Evolutionary conservation across 2,888 invertebrate species (phyloP).

Genomic region (Spicauda simplicius): DNA sequence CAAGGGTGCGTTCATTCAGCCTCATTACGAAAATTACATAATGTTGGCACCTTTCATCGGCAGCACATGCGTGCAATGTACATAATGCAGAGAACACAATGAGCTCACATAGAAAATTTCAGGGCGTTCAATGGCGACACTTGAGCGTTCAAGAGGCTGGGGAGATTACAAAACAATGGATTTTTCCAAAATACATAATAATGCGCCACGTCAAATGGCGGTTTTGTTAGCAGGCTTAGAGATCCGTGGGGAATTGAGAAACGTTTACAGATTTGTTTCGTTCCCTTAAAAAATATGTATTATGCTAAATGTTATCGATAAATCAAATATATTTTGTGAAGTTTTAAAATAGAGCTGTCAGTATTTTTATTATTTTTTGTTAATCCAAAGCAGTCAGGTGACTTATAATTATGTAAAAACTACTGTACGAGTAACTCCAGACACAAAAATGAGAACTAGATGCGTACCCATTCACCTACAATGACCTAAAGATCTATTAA

Average conservation of each 20-base stretch:
- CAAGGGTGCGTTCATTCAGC: conserved; percentile 50
- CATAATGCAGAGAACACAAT: conserved; percentile 54
- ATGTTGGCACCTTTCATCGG: conserved; percentile 62
- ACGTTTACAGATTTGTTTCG: neutral
- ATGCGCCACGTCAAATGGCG: conserved; percentile 79
- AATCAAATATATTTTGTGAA: too few relatives aligned
- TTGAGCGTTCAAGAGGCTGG: conserved; percentile 64
- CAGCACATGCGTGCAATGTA: conserved; percentile 55
- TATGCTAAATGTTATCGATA: neutral
- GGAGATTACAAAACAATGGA: conserved; percentile 83
- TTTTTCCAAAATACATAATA: conserved; percentile 84
- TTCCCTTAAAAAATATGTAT: neutral
- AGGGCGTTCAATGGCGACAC: conserved; percentile 66
- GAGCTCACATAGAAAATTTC: conserved; percentile 59
- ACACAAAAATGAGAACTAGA: too few relatives aligned
- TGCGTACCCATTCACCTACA: too few relatives aligned
- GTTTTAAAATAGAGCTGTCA: too few relatives aligned
- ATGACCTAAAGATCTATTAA: too few relatives aligned
- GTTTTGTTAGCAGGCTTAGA: conserved; percentile 68
- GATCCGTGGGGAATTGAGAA: conserved; percentile 51
- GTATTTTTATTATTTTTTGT: too few relatives aligned
- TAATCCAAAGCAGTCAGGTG: too few relatives aligned
- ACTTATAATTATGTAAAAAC: too few relatives aligned
- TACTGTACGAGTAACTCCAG: too few relatives aligned
- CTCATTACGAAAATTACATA: conserved; percentile 68